These are phyloP conservation scores for Macroglossus sobrinus DNA, from an alignment of 2,113 vertebrate genomes.

Conservation along the genomic window DNA sequence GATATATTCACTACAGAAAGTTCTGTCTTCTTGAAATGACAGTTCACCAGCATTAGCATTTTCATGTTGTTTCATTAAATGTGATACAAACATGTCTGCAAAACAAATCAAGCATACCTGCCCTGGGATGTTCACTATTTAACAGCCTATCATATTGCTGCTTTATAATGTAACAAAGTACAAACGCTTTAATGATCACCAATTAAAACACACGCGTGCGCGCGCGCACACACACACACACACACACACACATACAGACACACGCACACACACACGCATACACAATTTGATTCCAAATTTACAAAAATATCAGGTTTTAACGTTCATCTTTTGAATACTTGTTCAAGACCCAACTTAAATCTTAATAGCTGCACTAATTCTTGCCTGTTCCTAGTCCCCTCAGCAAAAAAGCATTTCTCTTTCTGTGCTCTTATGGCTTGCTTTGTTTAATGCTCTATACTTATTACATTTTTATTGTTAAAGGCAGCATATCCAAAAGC, in stretches of 20 bases:
- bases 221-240: not conserved
- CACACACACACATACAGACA: not conserved
- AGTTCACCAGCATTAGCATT: not conserved
- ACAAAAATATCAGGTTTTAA: not conserved
- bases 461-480: not conserved
- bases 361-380: not conserved
- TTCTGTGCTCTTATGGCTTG: not conserved
- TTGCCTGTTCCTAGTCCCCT: not conserved
- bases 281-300: not conserved
- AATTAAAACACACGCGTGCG: not conserved
- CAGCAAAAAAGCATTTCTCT: not conserved
- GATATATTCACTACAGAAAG: not conserved
- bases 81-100: not conserved
- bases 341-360: not conserved
- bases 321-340: constrained; percentile 3
- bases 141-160: not conserved
- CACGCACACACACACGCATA: not conserved
- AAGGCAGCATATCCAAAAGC: not conserved
- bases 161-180: not conserved
- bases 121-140: not conserved
- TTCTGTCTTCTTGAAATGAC: not conserved
- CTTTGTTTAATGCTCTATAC: not conserved
- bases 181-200: not conserved
- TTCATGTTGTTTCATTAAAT: not conserved
- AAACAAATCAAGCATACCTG: not conserved